Evolutionary conservation across 1,140 invertebrate species (phyloP), one percentile per base, ranked within the genome.

Genomic region (Ostrea denselamellosa): DNA sequence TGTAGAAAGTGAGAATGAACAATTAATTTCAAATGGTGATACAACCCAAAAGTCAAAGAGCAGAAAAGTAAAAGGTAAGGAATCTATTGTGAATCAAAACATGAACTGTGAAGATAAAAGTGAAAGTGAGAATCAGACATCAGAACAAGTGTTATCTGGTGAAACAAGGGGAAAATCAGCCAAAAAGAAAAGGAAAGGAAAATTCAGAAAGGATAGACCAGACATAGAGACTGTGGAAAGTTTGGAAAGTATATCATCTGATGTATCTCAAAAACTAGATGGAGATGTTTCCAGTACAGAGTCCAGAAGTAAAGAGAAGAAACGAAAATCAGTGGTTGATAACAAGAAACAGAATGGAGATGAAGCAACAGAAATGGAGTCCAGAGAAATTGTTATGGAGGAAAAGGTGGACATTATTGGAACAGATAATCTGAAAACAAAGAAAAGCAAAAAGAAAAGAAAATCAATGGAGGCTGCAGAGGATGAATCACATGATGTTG

Each of bases 371-470:
- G 53, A 53, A 53, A 52, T 14, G 53, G 8, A 51, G 17, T 51
- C 2, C 34, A 52, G 52, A 9, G 52, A 83, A 52, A 83, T 51
- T 52, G n/a, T 58, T 10, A 25, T 10, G 22, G n/a, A 34, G 34
- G 19, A 65, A 34, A 53, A 22, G 53, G 34, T 44, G 34, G 25
- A 85, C 28, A 25, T 12, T 34, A 44, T 19, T 44, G 58, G 34
- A 65, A 17, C 56, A 34, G 56, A 85, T 12, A 62, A 10, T 65
- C 12, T 17, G 4, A 62, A n/a, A n/a, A 34, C 34, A 7, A 19
- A 8, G 25, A 85, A 85, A 85, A 85, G 10, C 22, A 44, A 65
- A 85, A 85, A 17, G 84, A 85, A 85, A 85, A 58, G 56, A 85
- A 85, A 65, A 10, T 17, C 19, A 85, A 22, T 25, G 25, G 44